These are phyloP conservation scores for Pemphigus obesinymphae DNA, from an alignment of 1,140 invertebrate species.

Conservation along the genomic window DNA sequence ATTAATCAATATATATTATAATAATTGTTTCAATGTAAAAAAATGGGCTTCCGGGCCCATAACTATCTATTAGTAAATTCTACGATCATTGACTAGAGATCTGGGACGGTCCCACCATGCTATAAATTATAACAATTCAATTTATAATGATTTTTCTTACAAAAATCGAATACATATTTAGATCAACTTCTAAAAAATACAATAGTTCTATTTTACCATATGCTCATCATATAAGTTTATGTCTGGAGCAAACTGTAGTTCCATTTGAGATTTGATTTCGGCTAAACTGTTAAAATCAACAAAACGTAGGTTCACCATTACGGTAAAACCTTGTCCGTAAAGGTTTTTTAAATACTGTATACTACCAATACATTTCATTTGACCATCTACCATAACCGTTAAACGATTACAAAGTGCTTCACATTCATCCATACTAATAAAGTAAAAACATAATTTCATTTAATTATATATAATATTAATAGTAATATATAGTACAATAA, in stretches of 20 bases:
- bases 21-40: too few species aligned
- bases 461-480: too few species aligned
- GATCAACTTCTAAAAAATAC: too few species aligned
- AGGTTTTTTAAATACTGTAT: constrained; percentile 53
- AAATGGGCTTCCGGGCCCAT: too few species aligned
- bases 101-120: too few species aligned
- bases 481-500: too few species aligned
- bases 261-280: constrained; percentile 40
- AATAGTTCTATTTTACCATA: constrained; percentile 36
- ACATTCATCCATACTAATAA: constrained; percentile 54
- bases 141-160: too few species aligned
- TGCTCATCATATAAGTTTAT: constrained; percentile 46
- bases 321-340: constrained; percentile 53
- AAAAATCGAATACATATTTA: too few species aligned
- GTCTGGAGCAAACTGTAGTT: constrained; percentile 4
- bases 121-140: too few species aligned
- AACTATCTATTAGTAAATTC: too few species aligned
- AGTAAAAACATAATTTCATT: neutral
- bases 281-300: neutral
- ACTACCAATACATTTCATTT: constrained; percentile 54
- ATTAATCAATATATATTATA: too few species aligned
- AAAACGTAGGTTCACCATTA: constrained; percentile 50
- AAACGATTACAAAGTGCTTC: constrained; percentile 79
- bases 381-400: constrained; percentile 83
- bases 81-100: too few species aligned